These are phyloP conservation scores for Lates calcarifer DNA, from an alignment of 2,113 vertebrate species.

Conservation along the genomic window DNA sequence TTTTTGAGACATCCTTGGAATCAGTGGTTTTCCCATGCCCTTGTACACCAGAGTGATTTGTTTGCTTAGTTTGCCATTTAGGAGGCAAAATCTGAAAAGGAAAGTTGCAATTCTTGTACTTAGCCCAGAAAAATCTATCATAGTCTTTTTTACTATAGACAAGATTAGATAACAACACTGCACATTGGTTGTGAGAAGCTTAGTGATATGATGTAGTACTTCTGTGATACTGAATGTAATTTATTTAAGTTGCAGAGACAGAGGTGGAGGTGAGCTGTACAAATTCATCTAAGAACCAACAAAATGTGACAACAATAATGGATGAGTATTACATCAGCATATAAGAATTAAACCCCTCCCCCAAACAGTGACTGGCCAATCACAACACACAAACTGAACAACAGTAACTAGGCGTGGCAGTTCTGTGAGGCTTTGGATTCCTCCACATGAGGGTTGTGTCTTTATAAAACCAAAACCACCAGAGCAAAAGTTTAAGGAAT, in stretches of 20 bases:
- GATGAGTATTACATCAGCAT: not conserved
- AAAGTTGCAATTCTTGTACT: conserved; percentile 34
- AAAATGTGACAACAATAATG: no score
- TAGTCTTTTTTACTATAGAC: conserved; percentile 21
- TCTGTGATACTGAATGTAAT: not conserved
- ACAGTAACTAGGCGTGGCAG: not conserved
- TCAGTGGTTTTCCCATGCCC: conserved; percentile 69
- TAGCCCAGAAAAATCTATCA: conserved; percentile 23
- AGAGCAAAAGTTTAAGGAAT: not conserved
- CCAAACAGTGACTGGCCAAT: not conserved
- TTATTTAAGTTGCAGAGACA: not conserved
- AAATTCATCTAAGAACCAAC: not conserved
- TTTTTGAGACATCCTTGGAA: conserved; percentile 68
- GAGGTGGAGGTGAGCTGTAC: not conserved
- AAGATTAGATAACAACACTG: conserved; percentile 19
- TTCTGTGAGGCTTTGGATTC: not conserved
- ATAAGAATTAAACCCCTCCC: not conserved
- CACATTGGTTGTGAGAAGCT: conserved; percentile 14
- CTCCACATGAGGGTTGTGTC: not conserved
- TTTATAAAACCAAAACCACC: not conserved
- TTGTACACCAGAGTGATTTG: conserved; percentile 54
- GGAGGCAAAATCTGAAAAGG: conserved; percentile 36
- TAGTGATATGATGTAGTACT: not conserved
- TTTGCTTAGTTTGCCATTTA: conserved; percentile 70
- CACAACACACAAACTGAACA: not conserved